Percentiles rank a stretch among this genome's conserved stretches.
These are phyloP conservation scores for Hoplostethus mediterraneus DNA, from an alignment of 2,797 vertebrate species.

Conservation along the genomic window DNA sequence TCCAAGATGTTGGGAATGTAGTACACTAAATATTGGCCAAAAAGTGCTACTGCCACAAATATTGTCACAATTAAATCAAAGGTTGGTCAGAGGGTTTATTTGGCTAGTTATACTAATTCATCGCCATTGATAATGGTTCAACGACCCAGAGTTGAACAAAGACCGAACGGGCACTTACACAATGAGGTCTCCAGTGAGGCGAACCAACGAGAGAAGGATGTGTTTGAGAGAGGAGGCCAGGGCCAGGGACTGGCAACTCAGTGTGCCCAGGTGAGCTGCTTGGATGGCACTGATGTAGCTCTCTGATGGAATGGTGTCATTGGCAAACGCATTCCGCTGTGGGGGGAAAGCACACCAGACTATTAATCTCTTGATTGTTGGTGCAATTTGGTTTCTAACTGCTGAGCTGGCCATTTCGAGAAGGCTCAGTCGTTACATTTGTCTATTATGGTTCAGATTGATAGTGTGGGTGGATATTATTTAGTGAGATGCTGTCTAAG, in stretches of 20 bases:
- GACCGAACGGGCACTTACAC: slow-evolving; percentile 87
- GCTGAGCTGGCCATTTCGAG: neutral
- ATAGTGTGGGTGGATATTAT: neutral
- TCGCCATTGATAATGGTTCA: neutral
- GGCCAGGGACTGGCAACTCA: slow-evolving; percentile 94
- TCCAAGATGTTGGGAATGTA: too few species aligned
- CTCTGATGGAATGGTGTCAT: slow-evolving; percentile 96
- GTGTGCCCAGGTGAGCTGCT: slow-evolving; percentile 94
- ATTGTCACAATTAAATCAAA: neutral
- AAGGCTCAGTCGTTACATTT: neutral
- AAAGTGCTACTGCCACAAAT: neutral
- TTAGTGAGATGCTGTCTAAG: neutral
- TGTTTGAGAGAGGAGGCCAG: slow-evolving; percentile 96
- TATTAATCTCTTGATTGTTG: neutral
- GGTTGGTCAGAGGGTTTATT: neutral
- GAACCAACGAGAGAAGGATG: slow-evolving; percentile 94
- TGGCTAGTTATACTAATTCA: neutral
- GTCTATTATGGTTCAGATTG: neutral
- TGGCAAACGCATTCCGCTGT: slow-evolving; percentile 97
- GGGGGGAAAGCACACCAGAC: slow-evolving; percentile 16
- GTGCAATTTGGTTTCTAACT: neutral
- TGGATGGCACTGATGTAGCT: slow-evolving; percentile 99
- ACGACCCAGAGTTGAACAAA: neutral
- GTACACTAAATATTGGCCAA: too few species aligned
- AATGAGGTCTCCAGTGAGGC: slow-evolving; percentile 95